Conservation (phyloP, 2,113 vertebrate genomes). For the Corvus cornix region DNA sequence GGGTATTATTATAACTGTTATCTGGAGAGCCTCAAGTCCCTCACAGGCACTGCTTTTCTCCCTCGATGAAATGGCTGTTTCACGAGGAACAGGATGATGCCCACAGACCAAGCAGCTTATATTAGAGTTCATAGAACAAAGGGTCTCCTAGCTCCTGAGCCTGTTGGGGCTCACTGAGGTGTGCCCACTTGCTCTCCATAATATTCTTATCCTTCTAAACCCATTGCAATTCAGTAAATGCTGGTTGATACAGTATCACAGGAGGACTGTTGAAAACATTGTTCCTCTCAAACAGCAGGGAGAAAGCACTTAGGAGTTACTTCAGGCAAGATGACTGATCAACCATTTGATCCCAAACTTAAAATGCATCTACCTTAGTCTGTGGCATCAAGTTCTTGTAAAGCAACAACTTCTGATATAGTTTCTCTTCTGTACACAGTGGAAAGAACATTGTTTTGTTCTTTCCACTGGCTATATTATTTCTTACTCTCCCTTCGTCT, state of each 20-base stretch:
- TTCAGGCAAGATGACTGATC: neutral
- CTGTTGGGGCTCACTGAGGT: neutral
- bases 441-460: neutral
- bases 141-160: neutral
- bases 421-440: neutral
- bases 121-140: neutral
- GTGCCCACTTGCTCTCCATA: accelerated
- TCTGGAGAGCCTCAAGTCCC: neutral
- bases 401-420: neutral
- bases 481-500: neutral
- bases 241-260: neutral
- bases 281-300: neutral
- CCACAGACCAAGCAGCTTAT: neutral
- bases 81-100: neutral
- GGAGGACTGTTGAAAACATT: neutral
- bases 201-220: neutral
- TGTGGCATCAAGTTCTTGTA: neutral
- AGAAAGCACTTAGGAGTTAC: neutral
- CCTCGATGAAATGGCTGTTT: neutral
- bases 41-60: neutral
- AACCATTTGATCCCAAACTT: neutral
- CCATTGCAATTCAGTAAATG: neutral
- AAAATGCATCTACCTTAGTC: neutral
- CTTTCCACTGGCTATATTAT: neutral
- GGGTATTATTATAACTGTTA: neutral